phyloP scores from a whole-genome alignment of 2,888 invertebrate species.

The Globia sparganii region DNA sequence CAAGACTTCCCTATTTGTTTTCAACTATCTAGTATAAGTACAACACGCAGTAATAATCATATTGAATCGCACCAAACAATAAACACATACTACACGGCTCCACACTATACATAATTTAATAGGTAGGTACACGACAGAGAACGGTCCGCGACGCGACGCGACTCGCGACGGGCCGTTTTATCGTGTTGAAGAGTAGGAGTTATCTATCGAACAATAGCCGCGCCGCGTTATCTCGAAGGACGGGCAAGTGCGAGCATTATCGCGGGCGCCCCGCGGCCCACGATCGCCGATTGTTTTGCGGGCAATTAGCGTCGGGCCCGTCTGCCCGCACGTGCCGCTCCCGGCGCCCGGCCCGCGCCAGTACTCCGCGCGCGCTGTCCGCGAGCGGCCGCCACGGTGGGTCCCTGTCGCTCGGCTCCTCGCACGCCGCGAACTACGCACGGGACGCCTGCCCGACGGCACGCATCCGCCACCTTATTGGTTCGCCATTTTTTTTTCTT shows the following conservation, averaged over 20 bases:
- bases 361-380: constrained; percentile 87
- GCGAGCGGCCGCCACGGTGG: constrained; percentile 83
- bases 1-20: neutral
- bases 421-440: constrained; percentile 66
- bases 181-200: constrained; percentile 57
- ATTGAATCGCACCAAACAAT: constrained; percentile 15
- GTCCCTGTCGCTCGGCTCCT: constrained; percentile 63
- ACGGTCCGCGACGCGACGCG: constrained; percentile 19
- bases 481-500: constrained; percentile 55
- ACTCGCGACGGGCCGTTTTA: constrained; percentile 46
- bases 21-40: neutral
- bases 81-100: neutral
- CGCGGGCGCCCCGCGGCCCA: constrained; percentile 73
- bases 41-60: neutral
- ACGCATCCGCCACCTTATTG: constrained; percentile 60
- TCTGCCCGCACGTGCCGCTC: constrained; percentile 82
- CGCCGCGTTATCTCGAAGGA: constrained; percentile 75
- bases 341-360: constrained; percentile 71
- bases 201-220: constrained; percentile 73
- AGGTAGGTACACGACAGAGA: neutral
- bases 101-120: constrained; percentile 3
- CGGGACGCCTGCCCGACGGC: constrained; percentile 70
- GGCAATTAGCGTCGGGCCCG: constrained; percentile 84
- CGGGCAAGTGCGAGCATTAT: constrained; percentile 77
- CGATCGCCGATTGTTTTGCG: constrained; percentile 88